These are phyloP conservation scores for Intellagama lesueurii DNA, from an alignment of 2,797 vertebrate species.

Conservation along the genomic window DNA sequence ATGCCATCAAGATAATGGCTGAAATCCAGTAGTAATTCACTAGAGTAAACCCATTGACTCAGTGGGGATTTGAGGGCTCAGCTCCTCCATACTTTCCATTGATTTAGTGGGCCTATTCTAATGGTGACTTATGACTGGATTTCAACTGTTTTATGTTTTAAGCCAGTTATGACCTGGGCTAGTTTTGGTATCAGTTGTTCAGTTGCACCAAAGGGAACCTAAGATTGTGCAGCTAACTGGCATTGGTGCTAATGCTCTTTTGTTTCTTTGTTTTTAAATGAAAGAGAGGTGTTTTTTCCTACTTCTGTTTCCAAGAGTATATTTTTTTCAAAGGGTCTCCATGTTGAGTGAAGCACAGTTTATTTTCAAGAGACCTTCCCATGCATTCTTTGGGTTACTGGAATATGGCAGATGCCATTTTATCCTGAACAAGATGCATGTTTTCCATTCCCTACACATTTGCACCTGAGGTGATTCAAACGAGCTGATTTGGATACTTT, in stretches of 20 bases:
- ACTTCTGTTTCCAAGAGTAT: not conserved
- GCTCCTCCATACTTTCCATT: no score
- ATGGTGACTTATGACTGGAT: not conserved
- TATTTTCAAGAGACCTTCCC: not conserved
- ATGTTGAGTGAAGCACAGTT: not conserved
- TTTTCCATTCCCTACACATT: not conserved
- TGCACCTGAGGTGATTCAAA: not conserved
- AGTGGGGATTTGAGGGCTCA: no score
- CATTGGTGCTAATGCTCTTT: not conserved
- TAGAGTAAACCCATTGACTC: no score
- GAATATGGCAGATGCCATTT: not conserved
- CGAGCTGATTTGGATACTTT: not conserved
- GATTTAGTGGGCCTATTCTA: no score
- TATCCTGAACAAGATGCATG: not conserved
- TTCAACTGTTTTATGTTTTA: slow-evolving; percentile 38
- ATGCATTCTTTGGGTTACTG: not conserved
- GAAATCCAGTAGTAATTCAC: no score
- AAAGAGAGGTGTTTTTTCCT: not conserved
- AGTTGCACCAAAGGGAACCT: slow-evolving; percentile 26
- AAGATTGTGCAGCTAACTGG: slow-evolving; percentile 45
- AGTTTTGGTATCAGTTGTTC: slow-evolving; percentile 56
- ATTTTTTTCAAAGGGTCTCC: not conserved
- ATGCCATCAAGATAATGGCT: slow-evolving; percentile 50
- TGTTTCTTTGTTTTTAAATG: no score
- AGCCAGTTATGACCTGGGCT: slow-evolving; percentile 55